Base-by-base conservation (phyloP, 2,113 vertebrate species). In the Pangasianodon gigas region DNA sequence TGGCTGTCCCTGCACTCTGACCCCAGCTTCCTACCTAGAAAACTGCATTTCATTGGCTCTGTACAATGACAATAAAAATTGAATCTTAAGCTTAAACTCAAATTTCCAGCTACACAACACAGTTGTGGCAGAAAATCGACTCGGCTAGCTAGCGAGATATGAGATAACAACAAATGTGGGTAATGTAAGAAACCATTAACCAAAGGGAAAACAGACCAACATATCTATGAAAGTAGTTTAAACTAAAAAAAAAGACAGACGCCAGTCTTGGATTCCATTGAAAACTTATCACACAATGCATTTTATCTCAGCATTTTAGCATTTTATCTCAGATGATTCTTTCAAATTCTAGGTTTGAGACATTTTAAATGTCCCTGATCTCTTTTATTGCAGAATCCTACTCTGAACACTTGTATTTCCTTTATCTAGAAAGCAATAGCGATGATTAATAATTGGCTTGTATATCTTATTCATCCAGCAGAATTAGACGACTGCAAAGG, bases 401-500 rank as follows among this genome's bases (percentile, higher is more conserved):
- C 19, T 8, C 37, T 2, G 13, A 56, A 62, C 32, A 41, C 52
- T 83, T 13, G 52, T 11, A 14, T 58, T 37, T 16, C 24, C 58
- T 62, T 84, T 84, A 62, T 84, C 58, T 37, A 51, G 18, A 62
- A 84, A 62, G 82, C 37, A 84, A 62, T 26, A 62, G 56, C 6
- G 32, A 44, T 24, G 56, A 44, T 84, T 84, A 62, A 84, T 84
- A 84, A 62, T 84, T 60, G 41, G 4, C 56, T 84, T 0, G 37
- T 84, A 51, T 84, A 62, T 84, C 41, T 84, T 62, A 84, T 84
- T 62, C 82, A 62, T 84, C 37, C 56, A 26, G 56, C 14, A 44
- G 9, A 84, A 60, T 84, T 60, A 84, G 37, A 44, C 54, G 19
- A 26, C 2, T 44, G 82, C 54, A 51, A 58, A 44, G 56, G 11